phyloP scores from a whole-genome alignment of 35 echinoderm and acorn worm genomes.

The Eucidaris tribuloides region DNA sequence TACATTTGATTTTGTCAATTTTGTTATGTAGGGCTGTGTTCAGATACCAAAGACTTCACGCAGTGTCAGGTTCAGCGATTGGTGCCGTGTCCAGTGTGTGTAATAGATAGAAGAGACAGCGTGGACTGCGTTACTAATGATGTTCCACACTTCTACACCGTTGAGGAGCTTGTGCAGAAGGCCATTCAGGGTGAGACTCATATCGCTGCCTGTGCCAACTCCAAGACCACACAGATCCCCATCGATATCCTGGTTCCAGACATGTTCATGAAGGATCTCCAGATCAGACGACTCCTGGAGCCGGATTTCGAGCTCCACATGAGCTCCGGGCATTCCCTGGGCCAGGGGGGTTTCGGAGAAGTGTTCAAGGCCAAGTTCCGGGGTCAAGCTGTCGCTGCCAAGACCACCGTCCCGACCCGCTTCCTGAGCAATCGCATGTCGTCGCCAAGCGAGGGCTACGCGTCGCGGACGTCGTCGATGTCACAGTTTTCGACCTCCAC shows the following conservation, averaged over 20 bases:
- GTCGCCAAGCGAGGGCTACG: not conserved
- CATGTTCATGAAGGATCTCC: slow-evolving; percentile 54
- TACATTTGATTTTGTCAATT: too few relatives aligned
- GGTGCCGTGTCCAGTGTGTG: slow-evolving; percentile 28
- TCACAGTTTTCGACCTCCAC: not conserved
- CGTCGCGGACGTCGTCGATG: not conserved
- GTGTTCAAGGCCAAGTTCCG: slow-evolving; percentile 52
- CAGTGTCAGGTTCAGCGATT: slow-evolving; percentile 1
- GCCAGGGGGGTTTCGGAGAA: slow-evolving; percentile 57
- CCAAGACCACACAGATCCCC: slow-evolving; percentile 8
- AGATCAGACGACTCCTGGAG: slow-evolving; percentile 25
- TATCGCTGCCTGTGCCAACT: not conserved
- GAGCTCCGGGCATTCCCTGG: slow-evolving; percentile 8
- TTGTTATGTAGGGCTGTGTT: slow-evolving; percentile 15
- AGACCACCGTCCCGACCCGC: slow-evolving; percentile 10
- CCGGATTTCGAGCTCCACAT: slow-evolving; percentile 29
- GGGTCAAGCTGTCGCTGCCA: slow-evolving; percentile 49
- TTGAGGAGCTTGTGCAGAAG: slow-evolving; percentile 14
- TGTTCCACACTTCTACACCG: slow-evolving; percentile 16
- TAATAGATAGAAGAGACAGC: not conserved
- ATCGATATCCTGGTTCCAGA: slow-evolving; percentile 46
- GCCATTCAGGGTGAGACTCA: not conserved
- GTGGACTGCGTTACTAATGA: not conserved
- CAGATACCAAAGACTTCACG: not conserved
- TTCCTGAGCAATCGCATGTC: not conserved